Evolutionary conservation across 1,140 invertebrate genomes (phyloP), one percentile per base, ranked within the genome.

Genomic region (Solenopsis invicta): DNA sequence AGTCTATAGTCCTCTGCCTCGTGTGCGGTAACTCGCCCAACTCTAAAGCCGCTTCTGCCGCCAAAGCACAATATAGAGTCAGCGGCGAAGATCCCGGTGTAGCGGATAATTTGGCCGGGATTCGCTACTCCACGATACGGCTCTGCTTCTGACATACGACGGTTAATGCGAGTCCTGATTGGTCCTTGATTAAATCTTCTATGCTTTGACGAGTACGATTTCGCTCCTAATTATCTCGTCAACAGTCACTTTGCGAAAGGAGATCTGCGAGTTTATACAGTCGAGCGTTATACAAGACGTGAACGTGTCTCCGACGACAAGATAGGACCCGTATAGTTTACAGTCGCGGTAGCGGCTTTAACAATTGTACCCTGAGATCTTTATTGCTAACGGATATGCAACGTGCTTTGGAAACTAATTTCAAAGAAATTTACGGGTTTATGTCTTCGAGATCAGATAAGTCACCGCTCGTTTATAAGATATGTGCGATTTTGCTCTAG

Each of bases 131-230:
- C 29, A 48, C 52, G 80, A 82, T 82, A 69, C 13, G 41, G 41
- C 34, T 48, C 80, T 82, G 52, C 37, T 72, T 37, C 78, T 82
- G 80, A 82, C 80, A 24, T 82, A 72, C 66, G 67, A 72, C 24
- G 64, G 48, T 82, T 82, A 74, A 82, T 74, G 41, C 80, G 67
- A 37, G 24, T 24, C 24, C 52, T 61, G 80, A 82, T 82, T 82
- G 80, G 80, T 82, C 80, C 80, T 82, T 59, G 80, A 82, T 71
- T 82, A 82, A 82, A 82, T 82, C 80, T 82, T 82, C 52, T 37
- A 34, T 52, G 67, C 67, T 82, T 82, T 82, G 67, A 61, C 54
- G 80, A 82, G 52, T 56, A 82, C 67, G 78, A 82, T 82, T 81
- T 82, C 80, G 69, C 67, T 82, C 41, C 52, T 82, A 82, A 82